Evolutionary conservation across 1,140 invertebrate genomes (phyloP).

Genomic region (Chironomus tepperi): DNA sequence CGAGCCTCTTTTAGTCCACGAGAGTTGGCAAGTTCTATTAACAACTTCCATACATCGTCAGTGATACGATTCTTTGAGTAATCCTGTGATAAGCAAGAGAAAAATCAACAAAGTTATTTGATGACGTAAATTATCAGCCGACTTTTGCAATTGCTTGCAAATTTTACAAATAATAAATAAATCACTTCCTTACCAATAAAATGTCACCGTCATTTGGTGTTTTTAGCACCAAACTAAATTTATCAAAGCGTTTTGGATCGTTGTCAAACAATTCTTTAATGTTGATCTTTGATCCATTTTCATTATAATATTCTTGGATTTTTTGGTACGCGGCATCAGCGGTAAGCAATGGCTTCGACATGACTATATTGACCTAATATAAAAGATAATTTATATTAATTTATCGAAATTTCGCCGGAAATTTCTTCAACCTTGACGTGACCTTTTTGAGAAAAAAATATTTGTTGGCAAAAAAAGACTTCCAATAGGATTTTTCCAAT

Average conservation of each 20-base stretch:
- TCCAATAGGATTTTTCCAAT: too few species aligned
- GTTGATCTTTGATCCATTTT: conserved; percentile 58
- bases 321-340: conserved; percentile 60
- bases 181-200: conserved; percentile 42
- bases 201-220: conserved; percentile 81
- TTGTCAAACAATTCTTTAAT: conserved; percentile 67
- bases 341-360: conserved; percentile 41
- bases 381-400: background rate
- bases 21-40: conserved; percentile 75
- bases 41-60: conserved; percentile 59
- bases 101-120: background rate
- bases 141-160: background rate
- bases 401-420: background rate
- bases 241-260: conserved; percentile 67
- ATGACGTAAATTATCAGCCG: background rate
- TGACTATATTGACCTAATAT: background rate
- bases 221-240: conserved; percentile 61
- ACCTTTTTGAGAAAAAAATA: background rate
- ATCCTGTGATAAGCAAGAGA: conserved; percentile 49
- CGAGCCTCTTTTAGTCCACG: conserved; percentile 77
- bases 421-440: conserved; percentile 12
- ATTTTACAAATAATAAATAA: background rate
- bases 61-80: conserved; percentile 95
- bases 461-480: background rate
- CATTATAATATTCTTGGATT: conserved; percentile 60